Evolutionary conservation across 2,113 vertebrate species (phyloP).

Genomic region (Callospermophilus lateralis): DNA sequence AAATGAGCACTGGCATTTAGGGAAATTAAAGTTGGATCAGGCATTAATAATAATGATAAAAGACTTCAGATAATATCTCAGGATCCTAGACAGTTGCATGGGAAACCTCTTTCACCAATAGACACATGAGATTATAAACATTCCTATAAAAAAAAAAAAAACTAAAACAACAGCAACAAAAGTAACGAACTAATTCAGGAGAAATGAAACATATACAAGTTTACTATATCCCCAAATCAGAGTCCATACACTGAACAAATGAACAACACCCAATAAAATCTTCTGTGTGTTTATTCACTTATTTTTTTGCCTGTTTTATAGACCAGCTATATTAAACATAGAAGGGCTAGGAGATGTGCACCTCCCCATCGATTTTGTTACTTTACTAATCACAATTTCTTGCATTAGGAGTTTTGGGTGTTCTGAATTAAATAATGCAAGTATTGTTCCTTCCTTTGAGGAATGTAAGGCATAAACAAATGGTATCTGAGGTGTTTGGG

Average conservation of each 20-base stretch:
- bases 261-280: not conserved
- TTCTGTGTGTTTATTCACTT: not conserved
- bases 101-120: not conserved
- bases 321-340: not conserved
- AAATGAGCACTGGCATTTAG: not conserved
- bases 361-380: not conserved
- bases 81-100: not conserved
- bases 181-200: not conserved
- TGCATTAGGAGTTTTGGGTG: not conserved
- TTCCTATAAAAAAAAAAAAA: too few relatives aligned
- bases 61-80: not conserved
- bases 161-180: too few relatives aligned
- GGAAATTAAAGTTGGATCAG: not conserved
- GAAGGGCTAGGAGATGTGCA: accelerated
- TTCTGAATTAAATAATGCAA: not conserved
- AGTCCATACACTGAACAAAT: not conserved
- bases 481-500: not conserved
- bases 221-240: not conserved
- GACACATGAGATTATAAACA: not conserved
- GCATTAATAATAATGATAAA: not conserved
- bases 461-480: not conserved
- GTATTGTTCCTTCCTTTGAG: not conserved
- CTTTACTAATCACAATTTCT: not conserved
- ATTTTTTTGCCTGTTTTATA: not conserved
- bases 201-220: not conserved